These are phyloP conservation scores for Spea bombifrons DNA, from an alignment of 2,113 vertebrate species.

Conservation along the genomic window DNA sequence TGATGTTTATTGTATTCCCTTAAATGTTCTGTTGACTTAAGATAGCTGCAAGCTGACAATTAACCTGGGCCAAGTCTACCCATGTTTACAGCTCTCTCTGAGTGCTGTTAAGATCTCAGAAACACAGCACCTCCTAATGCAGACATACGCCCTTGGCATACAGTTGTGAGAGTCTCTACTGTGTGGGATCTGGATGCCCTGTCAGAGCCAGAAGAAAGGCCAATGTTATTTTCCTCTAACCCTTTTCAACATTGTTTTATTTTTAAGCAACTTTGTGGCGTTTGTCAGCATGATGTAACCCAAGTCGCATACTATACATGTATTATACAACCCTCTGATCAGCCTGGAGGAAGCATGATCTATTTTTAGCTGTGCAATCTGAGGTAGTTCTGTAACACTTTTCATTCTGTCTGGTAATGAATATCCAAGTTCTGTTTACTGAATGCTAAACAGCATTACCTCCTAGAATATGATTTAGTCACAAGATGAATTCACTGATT, in stretches of 20 bases:
- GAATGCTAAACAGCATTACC: conserved; percentile 13
- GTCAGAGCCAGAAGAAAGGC: neutral
- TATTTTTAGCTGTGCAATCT: conserved; percentile 18
- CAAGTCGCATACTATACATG: neutral
- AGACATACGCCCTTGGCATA: conserved; percentile 36
- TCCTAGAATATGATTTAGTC: conserved; percentile 9
- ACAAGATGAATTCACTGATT: neutral
- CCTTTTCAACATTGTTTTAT: neutral
- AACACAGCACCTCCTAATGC: conserved; percentile 9
- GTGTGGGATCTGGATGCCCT: neutral
- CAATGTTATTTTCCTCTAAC: neutral
- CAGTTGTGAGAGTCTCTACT: neutral
- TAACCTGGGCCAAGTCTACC: neutral
- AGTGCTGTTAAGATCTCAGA: neutral
- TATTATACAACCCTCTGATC: conserved; percentile 1
- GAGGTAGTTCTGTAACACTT: conserved; percentile 29
- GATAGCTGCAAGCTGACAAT: conserved; percentile 27
- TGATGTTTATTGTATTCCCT: conserved; percentile 22
- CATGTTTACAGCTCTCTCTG: conserved; percentile 24
- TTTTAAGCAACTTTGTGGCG: neutral
- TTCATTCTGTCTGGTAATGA: conserved; percentile 7
- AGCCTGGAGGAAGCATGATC: conserved; percentile 4
- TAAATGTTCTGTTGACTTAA: conserved; percentile 38
- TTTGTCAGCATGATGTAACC: neutral
- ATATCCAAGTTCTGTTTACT: conserved; percentile 22